Conservation (phyloP, 2,797 vertebrate species). For the Enteromius mattozi region DNA sequence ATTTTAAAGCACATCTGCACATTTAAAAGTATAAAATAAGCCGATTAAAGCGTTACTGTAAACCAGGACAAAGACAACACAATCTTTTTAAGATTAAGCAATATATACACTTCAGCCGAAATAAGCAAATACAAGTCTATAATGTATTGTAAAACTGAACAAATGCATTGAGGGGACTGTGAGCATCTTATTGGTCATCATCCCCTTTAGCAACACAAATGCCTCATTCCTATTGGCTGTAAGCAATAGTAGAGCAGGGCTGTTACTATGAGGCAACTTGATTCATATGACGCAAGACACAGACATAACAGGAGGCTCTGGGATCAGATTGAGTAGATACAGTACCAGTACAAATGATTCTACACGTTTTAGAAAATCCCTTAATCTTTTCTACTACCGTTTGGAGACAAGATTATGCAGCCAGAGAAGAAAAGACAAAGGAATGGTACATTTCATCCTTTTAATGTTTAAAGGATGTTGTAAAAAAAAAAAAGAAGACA, state of each 20-base stretch:
- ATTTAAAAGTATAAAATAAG: neutral
- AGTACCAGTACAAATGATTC: neutral
- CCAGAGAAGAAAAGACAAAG: neutral
- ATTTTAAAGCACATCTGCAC: neutral
- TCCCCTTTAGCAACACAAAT: constrained; percentile 49
- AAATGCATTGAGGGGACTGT: neutral
- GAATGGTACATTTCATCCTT: neutral
- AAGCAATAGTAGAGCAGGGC: constrained; percentile 14
- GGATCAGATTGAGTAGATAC: constrained; percentile 9
- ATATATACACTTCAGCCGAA: neutral
- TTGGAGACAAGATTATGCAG: constrained; percentile 20
- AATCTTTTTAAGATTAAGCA: neutral
- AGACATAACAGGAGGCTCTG: constrained; percentile 29
- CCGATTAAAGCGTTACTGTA: neutral
- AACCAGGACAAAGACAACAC: neutral
- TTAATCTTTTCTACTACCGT: constrained; percentile 37
- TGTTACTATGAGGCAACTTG: constrained; percentile 60
- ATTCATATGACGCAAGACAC: constrained; percentile 42
- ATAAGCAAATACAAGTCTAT: neutral
- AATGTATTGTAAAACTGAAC: neutral
- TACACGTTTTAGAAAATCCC: neutral
- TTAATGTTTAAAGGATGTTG: neutral
- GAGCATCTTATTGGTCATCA: constrained; percentile 40
- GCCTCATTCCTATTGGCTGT: constrained; percentile 53
- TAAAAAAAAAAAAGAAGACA: too few relatives aligned